Percentiles rank a stretch among this genome's conserved stretches.
These are phyloP conservation scores for Bombus picipes DNA, from an alignment of 1,140 invertebrate species.

Conservation along the genomic window DNA sequence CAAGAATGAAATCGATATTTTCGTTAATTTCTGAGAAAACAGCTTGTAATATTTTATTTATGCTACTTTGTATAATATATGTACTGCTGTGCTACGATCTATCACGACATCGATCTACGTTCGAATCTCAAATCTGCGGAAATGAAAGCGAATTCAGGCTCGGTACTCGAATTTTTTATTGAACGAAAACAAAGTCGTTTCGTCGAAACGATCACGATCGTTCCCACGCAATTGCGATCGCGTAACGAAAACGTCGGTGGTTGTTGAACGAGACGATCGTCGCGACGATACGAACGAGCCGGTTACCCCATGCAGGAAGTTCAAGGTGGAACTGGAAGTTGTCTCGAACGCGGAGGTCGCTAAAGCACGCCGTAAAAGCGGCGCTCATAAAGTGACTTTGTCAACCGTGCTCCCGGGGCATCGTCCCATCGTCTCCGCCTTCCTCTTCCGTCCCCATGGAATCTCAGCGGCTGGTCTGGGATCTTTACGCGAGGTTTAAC, in stretches of 20 bases:
- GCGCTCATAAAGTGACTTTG: constrained; percentile 47
- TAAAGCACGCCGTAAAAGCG: constrained; percentile 40
- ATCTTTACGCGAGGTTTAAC: constrained; percentile 35
- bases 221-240: constrained; percentile 3
- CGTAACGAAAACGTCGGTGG: not conserved
- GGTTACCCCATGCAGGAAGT: constrained; percentile 46
- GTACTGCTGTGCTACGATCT: too few species aligned
- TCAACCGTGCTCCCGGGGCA: not conserved
- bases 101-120: not conserved
- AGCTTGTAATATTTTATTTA: too few species aligned
- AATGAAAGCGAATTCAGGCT: not conserved
- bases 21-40: too few species aligned
- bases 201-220: not conserved
- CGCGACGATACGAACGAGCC: not conserved
- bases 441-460: not conserved
- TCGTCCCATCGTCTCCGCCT: not conserved
- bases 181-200: not conserved
- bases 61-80: too few species aligned
- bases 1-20: too few species aligned
- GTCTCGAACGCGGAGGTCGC: constrained; percentile 19
- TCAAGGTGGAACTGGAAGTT: constrained; percentile 41
- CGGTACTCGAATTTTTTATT: not conserved
- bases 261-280: not conserved
- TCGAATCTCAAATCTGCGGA: not conserved
- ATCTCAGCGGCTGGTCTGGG: not conserved